Percentiles rank a stretch among this genome's conserved stretches.
These are phyloP conservation scores for Camponotus fellah DNA, from an alignment of 2,888 invertebrate species.

Conservation along the genomic window DNA sequence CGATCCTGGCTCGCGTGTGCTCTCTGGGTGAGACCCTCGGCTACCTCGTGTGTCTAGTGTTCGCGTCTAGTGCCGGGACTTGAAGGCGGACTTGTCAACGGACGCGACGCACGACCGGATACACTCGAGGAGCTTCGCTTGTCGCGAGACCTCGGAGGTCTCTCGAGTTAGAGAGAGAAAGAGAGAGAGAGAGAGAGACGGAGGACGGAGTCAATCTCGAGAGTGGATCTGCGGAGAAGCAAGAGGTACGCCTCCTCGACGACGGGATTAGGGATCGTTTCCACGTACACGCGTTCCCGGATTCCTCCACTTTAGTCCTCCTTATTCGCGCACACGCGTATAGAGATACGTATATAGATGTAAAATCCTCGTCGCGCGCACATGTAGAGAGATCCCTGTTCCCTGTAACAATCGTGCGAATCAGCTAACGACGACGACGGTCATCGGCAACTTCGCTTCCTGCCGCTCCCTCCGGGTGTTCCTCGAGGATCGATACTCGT, in stretches of 20 bases:
- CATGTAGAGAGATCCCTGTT: background rate
- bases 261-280: background rate
- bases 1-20: conserved; percentile 45
- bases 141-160: conserved; percentile 12
- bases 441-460: conserved; percentile 36
- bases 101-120: conserved; percentile 19
- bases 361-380: background rate
- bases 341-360: background rate
- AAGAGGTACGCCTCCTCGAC: conserved; percentile 31
- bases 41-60: conserved; percentile 28
- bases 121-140: conserved; percentile 9
- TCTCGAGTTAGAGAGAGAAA: background rate
- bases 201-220: conserved; percentile 23
- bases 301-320: background rate
- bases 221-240: conserved; percentile 14
- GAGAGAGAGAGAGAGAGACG: background rate
- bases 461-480: conserved; percentile 39
- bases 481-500: conserved; percentile 30
- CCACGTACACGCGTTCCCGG: background rate
- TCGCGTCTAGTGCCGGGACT: conserved; percentile 11
- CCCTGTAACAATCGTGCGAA: background rate
- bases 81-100: conserved; percentile 34
- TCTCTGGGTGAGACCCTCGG: conserved; percentile 41
- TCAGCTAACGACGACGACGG: conserved; percentile 30
- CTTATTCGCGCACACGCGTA: conserved; percentile 11